Conservation (phyloP, 2,113 vertebrate species). For the Sinosuthora webbiana region DNA sequence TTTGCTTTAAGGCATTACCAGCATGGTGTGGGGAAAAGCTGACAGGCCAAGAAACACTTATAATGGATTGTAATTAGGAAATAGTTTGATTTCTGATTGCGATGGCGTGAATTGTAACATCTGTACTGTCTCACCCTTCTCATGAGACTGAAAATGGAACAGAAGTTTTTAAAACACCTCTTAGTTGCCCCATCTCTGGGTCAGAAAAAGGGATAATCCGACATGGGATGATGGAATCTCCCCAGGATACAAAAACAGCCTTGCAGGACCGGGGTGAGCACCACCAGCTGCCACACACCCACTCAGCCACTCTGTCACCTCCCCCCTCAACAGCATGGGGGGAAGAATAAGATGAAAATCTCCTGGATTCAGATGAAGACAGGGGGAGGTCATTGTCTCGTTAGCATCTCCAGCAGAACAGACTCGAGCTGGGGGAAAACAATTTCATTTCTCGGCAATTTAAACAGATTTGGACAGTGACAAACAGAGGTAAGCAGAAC, state of each 20-base stretch:
- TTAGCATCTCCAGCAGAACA: not conserved
- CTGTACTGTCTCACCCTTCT: too few relatives aligned
- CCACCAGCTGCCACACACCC: not conserved
- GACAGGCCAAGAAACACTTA: too few relatives aligned
- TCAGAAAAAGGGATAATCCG: too few relatives aligned
- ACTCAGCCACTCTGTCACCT: not conserved
- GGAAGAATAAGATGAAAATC: not conserved
- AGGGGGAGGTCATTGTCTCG: not conserved
- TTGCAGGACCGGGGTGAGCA: not conserved
- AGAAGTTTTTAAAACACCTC: too few relatives aligned
- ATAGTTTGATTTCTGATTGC: too few relatives aligned
- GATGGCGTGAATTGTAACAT: too few relatives aligned
- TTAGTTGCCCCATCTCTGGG: too few relatives aligned
- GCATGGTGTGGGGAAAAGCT: too few relatives aligned
- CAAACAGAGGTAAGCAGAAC: not conserved
- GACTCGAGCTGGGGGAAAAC: fast-evolving
- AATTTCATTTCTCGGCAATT: not conserved
- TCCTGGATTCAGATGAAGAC: not conserved
- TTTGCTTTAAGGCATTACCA: too few relatives aligned
- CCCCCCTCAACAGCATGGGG: not conserved
- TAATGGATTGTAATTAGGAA: too few relatives aligned
- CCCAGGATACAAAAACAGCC: not conserved
- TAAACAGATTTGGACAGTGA: not conserved
- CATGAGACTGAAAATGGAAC: too few relatives aligned
- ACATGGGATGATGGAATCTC: too few relatives aligned